Conservation (phyloP, 2,797 vertebrate genomes). For the Crocidura indochinensis region DNA sequence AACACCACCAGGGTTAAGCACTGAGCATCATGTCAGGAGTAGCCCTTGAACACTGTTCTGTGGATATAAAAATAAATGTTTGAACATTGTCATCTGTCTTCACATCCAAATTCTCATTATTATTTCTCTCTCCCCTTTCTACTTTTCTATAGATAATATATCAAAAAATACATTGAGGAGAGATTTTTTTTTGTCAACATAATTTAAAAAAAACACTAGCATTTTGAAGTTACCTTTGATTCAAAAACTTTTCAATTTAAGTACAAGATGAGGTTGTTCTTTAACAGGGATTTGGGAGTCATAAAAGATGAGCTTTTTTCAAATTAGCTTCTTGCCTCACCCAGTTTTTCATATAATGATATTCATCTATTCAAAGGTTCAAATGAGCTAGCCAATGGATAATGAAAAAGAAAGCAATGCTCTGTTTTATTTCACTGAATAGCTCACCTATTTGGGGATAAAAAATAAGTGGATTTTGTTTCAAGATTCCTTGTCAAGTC, state of each 20-base stretch:
- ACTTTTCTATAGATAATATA: neutral
- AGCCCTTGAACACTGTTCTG: too few species aligned
- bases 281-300: neutral
- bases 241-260: slow-evolving; percentile 28
- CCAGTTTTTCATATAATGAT: neutral
- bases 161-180: slow-evolving; percentile 22
- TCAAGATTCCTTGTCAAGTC: slow-evolving; percentile 43
- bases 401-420: neutral
- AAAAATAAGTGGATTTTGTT: slow-evolving; percentile 21
- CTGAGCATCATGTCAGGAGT: too few species aligned
- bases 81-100: neutral
- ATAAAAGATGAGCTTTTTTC: slow-evolving; percentile 40
- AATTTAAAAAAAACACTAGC: neutral
- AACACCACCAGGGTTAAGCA: too few species aligned
- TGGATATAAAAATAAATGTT: neutral
- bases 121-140: neutral
- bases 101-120: neutral
- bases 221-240: slow-evolving; percentile 28
- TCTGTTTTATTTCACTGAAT: slow-evolving; percentile 8
- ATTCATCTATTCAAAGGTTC: neutral
- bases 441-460: neutral
- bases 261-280: neutral
- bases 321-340: neutral
- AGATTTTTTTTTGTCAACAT: slow-evolving; percentile 2
- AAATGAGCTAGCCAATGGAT: neutral